Evolutionary conservation across 2,797 vertebrate genomes (phyloP).

Genomic region (Aselliscus stoliczkanus): DNA sequence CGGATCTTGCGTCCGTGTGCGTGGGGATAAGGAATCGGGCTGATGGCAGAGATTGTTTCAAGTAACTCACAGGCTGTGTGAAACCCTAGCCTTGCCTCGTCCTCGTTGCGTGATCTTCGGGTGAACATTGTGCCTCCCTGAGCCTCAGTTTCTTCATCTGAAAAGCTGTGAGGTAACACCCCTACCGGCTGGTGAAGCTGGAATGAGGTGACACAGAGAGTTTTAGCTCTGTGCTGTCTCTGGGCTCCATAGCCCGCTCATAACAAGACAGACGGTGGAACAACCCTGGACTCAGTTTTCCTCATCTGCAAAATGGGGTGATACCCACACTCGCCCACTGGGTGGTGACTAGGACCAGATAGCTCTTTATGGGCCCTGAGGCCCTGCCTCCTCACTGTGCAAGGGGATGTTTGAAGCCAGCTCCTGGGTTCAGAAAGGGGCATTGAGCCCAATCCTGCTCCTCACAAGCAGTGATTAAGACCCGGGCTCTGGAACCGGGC

Average conservation of each 20-base stretch:
- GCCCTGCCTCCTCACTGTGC: neutral
- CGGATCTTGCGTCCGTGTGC: neutral
- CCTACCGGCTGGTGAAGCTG: neutral
- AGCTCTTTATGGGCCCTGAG: neutral
- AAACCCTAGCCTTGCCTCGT: neutral
- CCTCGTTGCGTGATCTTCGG: neutral
- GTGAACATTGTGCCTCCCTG: accelerated
- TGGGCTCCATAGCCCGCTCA: accelerated
- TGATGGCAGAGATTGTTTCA: neutral
- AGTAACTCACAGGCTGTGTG: neutral
- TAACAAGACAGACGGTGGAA: accelerated
- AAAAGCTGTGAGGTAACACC: neutral
- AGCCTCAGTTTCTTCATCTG: neutral
- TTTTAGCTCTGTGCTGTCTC: neutral
- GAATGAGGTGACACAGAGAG: neutral
- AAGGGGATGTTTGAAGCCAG: neutral
- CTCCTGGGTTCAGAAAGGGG: neutral
- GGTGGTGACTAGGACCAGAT: no score
- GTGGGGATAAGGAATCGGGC: neutral
- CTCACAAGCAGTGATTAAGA: neutral
- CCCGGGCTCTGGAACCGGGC: neutral
- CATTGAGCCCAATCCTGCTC: neutral
- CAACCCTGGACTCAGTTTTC: neutral
- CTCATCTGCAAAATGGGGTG: neutral
- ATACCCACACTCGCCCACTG: accelerated